Evolutionary conservation across 2,888 invertebrate species (phyloP), one percentile per base, ranked within the genome.

Genomic region (Hetaerina titia): DNA sequence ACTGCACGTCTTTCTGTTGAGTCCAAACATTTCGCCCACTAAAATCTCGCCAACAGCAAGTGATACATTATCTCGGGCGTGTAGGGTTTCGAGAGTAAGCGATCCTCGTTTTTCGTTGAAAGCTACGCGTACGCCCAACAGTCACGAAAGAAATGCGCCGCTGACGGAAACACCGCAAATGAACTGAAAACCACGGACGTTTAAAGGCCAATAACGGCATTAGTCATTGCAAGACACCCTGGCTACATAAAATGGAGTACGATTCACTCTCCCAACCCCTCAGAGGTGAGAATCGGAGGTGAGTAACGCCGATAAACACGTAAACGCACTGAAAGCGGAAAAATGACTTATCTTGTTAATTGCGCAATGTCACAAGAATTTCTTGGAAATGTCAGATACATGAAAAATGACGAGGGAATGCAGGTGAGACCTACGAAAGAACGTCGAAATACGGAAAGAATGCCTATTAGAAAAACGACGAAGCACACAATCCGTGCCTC

Each of bases 301-400:
- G 81, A 81, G 81, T 81, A 31, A 81, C 81, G 81, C 81, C 81
- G 31, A 81, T 31, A 22, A 81, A 81, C 81, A 81, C 81, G 81
- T 81, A 81, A 31, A 31, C 81, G 25, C 81, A 81, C 31, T 81
- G 9, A 22, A 81, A 25, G 13, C 81, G 31, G 31, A 81, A 25
- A 31, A 81, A 81, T 81, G 81, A 81, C 81, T 31, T 25, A 13
- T n/a, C 81, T 81, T 81, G 31, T 81, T 31, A 81, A 81, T 81
- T 81, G 81, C 81, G 25, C 81, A 2, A 31, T 31, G 81, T 31
- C 31, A 13, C 31, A 81, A 81, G 31, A 11, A 31, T n/a, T 81
- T 81, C 81, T 31, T 25, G 81, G 81, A 81, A 81, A 81, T 81
- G 22, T 81, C 81, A 81, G 31, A 31, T 31, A 13, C 81, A 31